Conservation (phyloP, 2,113 vertebrate species). For the Aix galericulata region DNA sequence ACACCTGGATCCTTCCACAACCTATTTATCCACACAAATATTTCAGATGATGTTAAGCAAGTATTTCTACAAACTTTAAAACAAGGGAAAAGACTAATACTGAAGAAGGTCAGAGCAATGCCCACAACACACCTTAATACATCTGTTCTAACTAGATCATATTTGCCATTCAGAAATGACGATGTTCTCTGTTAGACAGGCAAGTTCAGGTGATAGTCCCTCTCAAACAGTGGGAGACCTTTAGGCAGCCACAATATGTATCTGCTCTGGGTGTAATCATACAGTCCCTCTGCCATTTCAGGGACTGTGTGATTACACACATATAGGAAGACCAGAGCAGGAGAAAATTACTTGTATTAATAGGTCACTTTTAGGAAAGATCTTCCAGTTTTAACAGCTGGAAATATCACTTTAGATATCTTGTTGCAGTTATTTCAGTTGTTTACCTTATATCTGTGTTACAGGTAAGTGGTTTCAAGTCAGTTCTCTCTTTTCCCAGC, state of each 20-base stretch:
- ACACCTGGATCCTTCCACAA: rapidly evolving
- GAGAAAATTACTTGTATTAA: background rate
- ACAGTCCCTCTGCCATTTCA: background rate
- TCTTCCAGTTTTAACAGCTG: background rate
- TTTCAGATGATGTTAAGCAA: background rate
- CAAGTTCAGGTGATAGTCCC: background rate
- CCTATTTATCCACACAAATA: background rate
- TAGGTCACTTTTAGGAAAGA: rapidly evolving
- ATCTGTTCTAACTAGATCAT: background rate
- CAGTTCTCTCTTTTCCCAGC: background rate
- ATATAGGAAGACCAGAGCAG: background rate
- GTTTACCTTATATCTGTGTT: background rate
- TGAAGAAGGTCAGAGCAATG: background rate
- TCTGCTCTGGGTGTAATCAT: too few relatives aligned
- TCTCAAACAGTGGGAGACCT: background rate
- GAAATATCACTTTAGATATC: background rate
- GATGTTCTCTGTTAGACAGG: background rate
- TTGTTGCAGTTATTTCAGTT: background rate
- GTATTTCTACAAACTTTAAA: background rate
- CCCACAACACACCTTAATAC: background rate
- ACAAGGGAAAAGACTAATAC: background rate
- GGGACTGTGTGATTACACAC: background rate
- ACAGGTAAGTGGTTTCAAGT: background rate
- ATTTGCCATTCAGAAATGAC: background rate
- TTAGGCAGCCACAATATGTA: background rate